These are phyloP conservation scores for Tapirus terrestris DNA, from an alignment of 2,113 vertebrate species.

Conservation along the genomic window DNA sequence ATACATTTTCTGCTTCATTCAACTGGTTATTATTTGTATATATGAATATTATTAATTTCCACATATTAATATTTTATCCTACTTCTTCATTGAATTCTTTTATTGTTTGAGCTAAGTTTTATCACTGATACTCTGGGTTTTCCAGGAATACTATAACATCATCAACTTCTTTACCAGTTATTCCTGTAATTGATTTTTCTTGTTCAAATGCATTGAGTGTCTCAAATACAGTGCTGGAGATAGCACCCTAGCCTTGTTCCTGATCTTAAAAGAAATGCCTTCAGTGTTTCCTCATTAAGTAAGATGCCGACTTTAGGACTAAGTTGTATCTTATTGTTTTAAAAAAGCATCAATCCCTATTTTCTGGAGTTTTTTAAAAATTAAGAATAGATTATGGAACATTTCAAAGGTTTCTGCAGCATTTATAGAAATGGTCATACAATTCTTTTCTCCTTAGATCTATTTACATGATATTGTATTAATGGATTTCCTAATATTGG, in stretches of 20 bases:
- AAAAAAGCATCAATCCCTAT: neutral
- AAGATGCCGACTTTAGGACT: neutral
- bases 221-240: neutral
- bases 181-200: neutral
- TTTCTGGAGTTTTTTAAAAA: neutral
- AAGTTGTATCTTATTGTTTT: neutral
- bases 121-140: neutral
- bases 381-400: neutral
- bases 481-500: neutral
- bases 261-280: neutral
- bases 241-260: neutral
- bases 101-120: neutral
- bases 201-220: neutral
- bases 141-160: neutral
- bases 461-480: neutral
- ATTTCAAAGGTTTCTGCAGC: neutral
- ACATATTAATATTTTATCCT: neutral
- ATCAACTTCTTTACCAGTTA: neutral
- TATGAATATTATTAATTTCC: neutral
- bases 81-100: neutral
- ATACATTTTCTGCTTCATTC: neutral
- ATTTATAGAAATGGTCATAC: neutral
- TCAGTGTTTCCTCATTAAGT: neutral
- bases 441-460: neutral
- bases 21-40: neutral